Conservation (phyloP, 1,140 invertebrate genomes). For the Cepaea nemoralis region DNA sequence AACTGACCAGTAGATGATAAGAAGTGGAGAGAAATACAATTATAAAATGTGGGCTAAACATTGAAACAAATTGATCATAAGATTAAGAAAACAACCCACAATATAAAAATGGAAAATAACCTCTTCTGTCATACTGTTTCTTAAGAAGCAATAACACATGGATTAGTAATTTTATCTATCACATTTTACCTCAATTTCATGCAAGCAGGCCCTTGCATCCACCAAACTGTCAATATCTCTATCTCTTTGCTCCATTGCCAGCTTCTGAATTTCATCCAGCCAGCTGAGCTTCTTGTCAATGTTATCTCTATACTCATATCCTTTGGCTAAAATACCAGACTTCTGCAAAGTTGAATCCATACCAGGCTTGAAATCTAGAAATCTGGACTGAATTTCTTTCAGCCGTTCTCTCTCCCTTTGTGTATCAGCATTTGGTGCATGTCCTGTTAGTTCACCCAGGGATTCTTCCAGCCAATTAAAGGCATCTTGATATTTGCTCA, state of each 20-base stretch:
- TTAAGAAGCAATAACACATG: too few species aligned
- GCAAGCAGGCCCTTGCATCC: constrained; percentile 79
- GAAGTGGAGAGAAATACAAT: too few species aligned
- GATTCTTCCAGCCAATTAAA: constrained; percentile 95
- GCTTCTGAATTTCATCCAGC: constrained; percentile 67
- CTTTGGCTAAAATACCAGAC: constrained; percentile 91
- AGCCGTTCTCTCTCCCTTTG: constrained; percentile 80
- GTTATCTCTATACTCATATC: constrained; percentile 90
- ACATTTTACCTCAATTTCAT: constrained; percentile 66
- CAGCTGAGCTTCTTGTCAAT: constrained; percentile 81
- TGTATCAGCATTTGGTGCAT: constrained; percentile 84
- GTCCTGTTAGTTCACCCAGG: constrained; percentile 85
- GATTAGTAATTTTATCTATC: too few species aligned
- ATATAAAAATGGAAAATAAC: too few species aligned
- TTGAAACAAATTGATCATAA: too few species aligned
- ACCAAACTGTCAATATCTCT: constrained; percentile 79
- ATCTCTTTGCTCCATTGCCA: constrained; percentile 79
- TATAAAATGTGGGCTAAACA: too few species aligned
- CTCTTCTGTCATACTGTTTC: too few species aligned
- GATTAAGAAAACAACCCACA: too few species aligned
- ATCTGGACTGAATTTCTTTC: constrained; percentile 81
- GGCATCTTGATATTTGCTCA: constrained; percentile 88
- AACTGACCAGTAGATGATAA: too few species aligned
- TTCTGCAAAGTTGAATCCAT: constrained; percentile 93
- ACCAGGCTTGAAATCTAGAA: constrained; percentile 88